phyloP scores from a whole-genome alignment of 2,888 invertebrate species.

The Dione juno region DNA sequence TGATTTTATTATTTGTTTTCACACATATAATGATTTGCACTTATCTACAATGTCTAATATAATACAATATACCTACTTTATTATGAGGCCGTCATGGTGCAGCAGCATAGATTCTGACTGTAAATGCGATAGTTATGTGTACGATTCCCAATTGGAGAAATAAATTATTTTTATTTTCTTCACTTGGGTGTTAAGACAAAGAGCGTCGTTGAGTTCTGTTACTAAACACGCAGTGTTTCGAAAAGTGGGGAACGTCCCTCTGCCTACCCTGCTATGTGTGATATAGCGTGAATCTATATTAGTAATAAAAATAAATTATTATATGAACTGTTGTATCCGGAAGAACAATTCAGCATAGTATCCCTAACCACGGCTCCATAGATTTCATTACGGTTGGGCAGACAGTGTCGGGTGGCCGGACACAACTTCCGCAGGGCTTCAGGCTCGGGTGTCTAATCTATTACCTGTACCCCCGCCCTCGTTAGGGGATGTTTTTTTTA shows the following conservation, averaged over 20 bases:
- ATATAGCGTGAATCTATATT: not conserved
- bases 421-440: conserved; percentile 73
- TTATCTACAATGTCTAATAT: no score
- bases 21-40: no score
- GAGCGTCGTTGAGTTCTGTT: not conserved
- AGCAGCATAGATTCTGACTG: no score
- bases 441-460: conserved; percentile 69
- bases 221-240: not conserved
- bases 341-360: not conserved
- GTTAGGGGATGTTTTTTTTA: conserved; percentile 32
- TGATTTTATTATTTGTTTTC: no score
- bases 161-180: not conserved
- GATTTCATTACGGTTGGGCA: conserved; percentile 47
- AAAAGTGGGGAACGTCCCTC: not conserved
- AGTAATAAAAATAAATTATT: not conserved
- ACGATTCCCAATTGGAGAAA: not conserved
- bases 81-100: no score
- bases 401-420: conserved; percentile 69
- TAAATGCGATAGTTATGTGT: no score
- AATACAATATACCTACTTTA: no score
- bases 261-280: not conserved
- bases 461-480: conserved; percentile 47
- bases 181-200: not conserved
- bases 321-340: not conserved
- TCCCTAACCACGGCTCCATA: conserved; percentile 17